These are phyloP conservation scores for Mus pahari DNA, from an alignment of 2,113 vertebrate genomes.

Conservation along the genomic window DNA sequence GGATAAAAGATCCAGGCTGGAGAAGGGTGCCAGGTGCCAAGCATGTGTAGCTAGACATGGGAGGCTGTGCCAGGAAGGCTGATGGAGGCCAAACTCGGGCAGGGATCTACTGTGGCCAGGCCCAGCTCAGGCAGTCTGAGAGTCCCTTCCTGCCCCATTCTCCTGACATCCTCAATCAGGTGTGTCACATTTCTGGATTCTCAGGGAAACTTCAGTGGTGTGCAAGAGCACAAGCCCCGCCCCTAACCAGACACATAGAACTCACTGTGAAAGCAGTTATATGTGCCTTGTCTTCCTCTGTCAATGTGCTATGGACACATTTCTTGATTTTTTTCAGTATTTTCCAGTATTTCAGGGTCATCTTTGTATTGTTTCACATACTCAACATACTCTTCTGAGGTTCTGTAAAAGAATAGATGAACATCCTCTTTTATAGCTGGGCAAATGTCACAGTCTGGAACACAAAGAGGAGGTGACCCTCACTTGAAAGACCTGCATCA, in stretches of 20 bases:
- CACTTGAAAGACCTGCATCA: neutral
- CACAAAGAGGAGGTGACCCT: neutral
- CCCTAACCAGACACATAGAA: neutral
- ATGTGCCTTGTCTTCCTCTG: neutral
- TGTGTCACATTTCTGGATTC: neutral
- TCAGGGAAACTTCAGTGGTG: neutral
- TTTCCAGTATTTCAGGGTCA: rapidly evolving
- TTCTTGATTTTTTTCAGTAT: neutral
- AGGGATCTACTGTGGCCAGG: neutral
- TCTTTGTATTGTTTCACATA: rapidly evolving
- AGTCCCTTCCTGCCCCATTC: neutral
- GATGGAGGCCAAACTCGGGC: rapidly evolving
- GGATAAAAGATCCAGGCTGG: neutral
- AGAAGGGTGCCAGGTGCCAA: neutral
- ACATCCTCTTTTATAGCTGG: rapidly evolving
- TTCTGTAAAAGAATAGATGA: rapidly evolving
- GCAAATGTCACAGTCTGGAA: neutral
- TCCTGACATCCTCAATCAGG: neutral
- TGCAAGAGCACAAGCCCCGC: neutral
- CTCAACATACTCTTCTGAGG: rapidly evolving
- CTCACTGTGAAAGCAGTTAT: neutral
- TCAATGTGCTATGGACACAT: neutral
- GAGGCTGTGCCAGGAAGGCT: neutral
- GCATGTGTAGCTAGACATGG: rapidly evolving
- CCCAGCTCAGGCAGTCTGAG: no score